Evolutionary conservation across 1,140 invertebrate species (phyloP), one percentile per base, ranked within the genome.

Genomic region (Portunus trituberculatus): DNA sequence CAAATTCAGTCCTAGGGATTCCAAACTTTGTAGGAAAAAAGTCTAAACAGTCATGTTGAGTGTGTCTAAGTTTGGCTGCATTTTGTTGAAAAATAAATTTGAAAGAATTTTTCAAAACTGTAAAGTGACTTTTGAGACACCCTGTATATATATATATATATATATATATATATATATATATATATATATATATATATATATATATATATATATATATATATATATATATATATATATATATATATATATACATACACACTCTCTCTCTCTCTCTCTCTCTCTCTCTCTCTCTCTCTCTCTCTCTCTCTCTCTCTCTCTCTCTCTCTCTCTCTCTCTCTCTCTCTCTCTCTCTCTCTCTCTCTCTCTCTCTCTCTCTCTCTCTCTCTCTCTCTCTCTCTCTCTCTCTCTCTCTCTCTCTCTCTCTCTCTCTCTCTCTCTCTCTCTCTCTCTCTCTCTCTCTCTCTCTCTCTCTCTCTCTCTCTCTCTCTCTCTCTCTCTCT

Each of bases 151-250:
- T n/a, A 29, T 32, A 31, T 92, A 83, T 82, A 76, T 82, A 83
- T 92, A 39, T 92, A 83, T 83, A 83, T 82, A 92, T 83, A 76
- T 45, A 92, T 76, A 82, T 92, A 92, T 76, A 83, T 92, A 83
- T 82, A 82, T 92, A 82, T 32, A 92, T 82, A 82, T 76, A 82
- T 92, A 76, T 32, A 83, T 82, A 83, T 82, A 83, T 83, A 83
- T 92, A 92, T 39, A 76, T 39, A 92, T 31, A 92, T 92, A 92
- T 31, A 83, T 92, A 83, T 16, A 82, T 92, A 82, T 82, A 92
- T 92, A 92, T 76, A 91, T 32, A 76, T 82, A 83, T 92, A 83
- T 92, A 83, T 39, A 83, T 76, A 76, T 39, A 76, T 39, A 92
- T 76, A 84, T 84, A 93, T 45, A 86, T 45, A 46, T n/a, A 45